Evolutionary conservation across 2,888 invertebrate species (phyloP).

Genomic region (Hirtodrosophila histrioides): DNA sequence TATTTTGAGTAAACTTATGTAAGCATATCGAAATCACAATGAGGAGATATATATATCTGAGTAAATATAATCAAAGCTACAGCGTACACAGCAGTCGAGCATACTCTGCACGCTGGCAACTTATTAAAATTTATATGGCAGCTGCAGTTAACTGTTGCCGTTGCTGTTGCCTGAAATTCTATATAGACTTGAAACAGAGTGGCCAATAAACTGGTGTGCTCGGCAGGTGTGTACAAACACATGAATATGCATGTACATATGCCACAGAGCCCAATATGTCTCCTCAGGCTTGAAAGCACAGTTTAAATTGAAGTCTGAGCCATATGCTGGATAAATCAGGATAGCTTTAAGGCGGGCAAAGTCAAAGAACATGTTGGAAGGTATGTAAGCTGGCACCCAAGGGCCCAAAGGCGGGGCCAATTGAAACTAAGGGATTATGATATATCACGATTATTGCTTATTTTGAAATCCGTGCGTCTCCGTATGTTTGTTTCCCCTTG

Average conservation of each 20-base stretch:
- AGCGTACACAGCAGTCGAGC: slow-evolving; percentile 3
- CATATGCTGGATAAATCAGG: too few relatives aligned
- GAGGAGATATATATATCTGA: too few relatives aligned
- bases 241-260: too few relatives aligned
- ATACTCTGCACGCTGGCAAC: background rate
- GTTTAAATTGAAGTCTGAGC: too few relatives aligned
- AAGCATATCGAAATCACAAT: too few relatives aligned
- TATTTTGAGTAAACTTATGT: too few relatives aligned
- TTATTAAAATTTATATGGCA: slow-evolving; percentile 31
- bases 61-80: background rate
- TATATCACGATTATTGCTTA: slow-evolving; percentile 55
- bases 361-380: background rate
- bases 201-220: slow-evolving; percentile 6
- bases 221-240: slow-evolving; percentile 3
- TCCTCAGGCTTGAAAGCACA: too few relatives aligned
- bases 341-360: slow-evolving; percentile 24
- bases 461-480: slow-evolving; percentile 37
- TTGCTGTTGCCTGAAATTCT: slow-evolving; percentile 1
- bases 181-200: background rate
- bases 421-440: slow-evolving; percentile 48
- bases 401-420: background rate
- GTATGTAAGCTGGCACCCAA: background rate
- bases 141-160: slow-evolving; percentile 18
- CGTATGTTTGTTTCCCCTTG: slow-evolving; percentile 36
- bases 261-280: too few relatives aligned